Conservation (phyloP, 1,140 invertebrate species). For the Lethocerus indicus region DNA sequence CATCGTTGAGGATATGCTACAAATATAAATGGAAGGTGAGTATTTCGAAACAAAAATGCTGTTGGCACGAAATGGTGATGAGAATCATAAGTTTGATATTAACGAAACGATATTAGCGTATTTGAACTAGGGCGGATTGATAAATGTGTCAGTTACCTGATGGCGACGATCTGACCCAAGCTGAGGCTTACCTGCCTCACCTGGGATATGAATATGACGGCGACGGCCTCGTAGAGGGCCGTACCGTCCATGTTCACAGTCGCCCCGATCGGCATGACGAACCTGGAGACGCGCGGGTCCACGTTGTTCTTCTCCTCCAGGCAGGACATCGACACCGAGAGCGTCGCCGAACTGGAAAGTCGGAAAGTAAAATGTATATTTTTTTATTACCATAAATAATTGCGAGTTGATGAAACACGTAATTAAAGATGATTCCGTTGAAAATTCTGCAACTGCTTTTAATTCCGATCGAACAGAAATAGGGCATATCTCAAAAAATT, state of each 20-base stretch:
- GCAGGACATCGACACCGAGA: conserved; percentile 81
- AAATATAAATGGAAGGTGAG: conserved; percentile 17
- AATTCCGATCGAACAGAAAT: background rate
- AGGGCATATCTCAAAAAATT: too few relatives aligned
- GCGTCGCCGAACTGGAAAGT: conserved; percentile 62
- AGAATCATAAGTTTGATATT: too few relatives aligned
- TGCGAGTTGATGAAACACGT: too few relatives aligned
- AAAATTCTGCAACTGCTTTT: too few relatives aligned
- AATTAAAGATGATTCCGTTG: too few relatives aligned
- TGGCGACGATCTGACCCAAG: conserved; percentile 69
- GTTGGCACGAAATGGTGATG: too few relatives aligned
- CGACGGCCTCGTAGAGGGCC: conserved; percentile 86
- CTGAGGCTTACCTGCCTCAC: conserved; percentile 55
- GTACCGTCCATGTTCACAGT: conserved; percentile 96
- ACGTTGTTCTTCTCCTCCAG: conserved; percentile 77
- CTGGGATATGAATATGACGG: conserved; percentile 89
- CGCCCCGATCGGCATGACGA: conserved; percentile 89
- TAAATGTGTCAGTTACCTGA: conserved; percentile 45
- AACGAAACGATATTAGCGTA: background rate
- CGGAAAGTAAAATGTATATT: too few relatives aligned
- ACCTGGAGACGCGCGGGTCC: conserved; percentile 78
- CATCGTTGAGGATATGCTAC: conserved; percentile 77
- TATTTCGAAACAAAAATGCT: background rate
- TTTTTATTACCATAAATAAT: too few relatives aligned
- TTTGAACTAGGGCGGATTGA: too few relatives aligned